Conservation (phyloP, 64 coral and sea anemone species). For the Stylophora pistillata region DNA sequence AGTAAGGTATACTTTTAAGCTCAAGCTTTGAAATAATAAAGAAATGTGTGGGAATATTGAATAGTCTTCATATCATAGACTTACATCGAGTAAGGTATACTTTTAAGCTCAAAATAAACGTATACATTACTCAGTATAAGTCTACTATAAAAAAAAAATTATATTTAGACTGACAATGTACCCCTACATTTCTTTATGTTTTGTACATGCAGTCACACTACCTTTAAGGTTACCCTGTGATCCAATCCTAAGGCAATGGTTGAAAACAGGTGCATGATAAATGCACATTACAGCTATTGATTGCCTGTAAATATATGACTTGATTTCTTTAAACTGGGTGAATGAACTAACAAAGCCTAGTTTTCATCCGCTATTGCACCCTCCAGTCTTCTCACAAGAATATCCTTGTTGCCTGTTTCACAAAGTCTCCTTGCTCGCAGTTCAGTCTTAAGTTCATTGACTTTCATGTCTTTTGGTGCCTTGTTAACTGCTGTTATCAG, state of each 20-base stretch:
- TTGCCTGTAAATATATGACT: constrained; percentile 24
- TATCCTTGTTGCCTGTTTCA: constrained; percentile 20
- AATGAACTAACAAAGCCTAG: constrained; percentile 19
- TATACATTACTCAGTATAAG: constrained; percentile 23
- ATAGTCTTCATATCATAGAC: too few species aligned
- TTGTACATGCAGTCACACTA: constrained; percentile 14
- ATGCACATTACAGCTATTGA: constrained; percentile 7
- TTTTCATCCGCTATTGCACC: constrained; percentile 47
- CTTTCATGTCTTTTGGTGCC: constrained; percentile 30
- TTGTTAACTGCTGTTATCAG: constrained; percentile 17
- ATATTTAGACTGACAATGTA: constrained; percentile 18
- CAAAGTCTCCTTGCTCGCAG: constrained; percentile 7
- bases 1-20: constrained; percentile 14
- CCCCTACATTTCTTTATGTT: constrained; percentile 20
- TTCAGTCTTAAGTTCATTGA: constrained; percentile 34
- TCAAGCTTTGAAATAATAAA: constrained; percentile 31
- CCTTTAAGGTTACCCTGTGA: constrained; percentile 20
- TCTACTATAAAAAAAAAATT: constrained; percentile 17
- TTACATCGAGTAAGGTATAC: constrained; percentile 9
- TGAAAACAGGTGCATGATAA: too few species aligned
- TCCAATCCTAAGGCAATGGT: constrained; percentile 25
- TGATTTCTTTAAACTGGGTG: background rate
- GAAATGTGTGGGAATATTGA: constrained; percentile 23
- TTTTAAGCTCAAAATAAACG: constrained; percentile 21
- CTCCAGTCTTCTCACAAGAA: constrained; percentile 55